phyloP scores from a whole-genome alignment of 2,113 vertebrate genomes.

The Mesembrinibis cayennensis region DNA sequence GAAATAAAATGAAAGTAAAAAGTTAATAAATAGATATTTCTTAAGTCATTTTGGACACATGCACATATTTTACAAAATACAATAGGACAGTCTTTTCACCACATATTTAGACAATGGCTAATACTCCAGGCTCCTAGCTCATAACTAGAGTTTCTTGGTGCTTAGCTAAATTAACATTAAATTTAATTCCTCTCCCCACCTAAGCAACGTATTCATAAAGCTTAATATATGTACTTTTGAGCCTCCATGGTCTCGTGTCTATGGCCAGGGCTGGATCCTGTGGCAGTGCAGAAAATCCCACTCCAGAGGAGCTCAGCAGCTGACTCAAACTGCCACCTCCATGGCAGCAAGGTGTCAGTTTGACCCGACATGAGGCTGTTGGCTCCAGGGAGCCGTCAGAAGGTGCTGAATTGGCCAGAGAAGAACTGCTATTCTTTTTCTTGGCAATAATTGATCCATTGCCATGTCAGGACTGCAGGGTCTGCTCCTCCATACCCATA shows the following conservation, averaged over 20 bases:
- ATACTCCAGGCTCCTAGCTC: background rate
- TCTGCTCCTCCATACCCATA: background rate
- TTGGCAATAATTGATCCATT: background rate
- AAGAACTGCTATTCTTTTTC: background rate
- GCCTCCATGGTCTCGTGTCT: background rate
- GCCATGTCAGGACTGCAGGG: background rate
- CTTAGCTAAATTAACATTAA: background rate
- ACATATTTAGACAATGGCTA: background rate
- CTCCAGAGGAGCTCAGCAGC: background rate
- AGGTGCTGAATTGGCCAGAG: background rate
- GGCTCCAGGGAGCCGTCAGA: background rate
- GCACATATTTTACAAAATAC: background rate
- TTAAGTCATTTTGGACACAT: background rate
- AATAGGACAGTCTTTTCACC: background rate
- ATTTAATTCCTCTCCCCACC: background rate
- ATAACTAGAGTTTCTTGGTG: background rate
- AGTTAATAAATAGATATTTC: background rate
- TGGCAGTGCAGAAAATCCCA: background rate
- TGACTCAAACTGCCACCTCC: background rate
- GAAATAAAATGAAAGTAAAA: background rate
- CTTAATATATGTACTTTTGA: background rate
- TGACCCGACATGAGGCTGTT: background rate
- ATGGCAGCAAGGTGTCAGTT: background rate
- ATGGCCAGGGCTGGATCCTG: background rate
- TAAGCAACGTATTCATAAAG: background rate